Conservation (phyloP, 2,113 vertebrate genomes). For the Callopanchax toddi region DNA sequence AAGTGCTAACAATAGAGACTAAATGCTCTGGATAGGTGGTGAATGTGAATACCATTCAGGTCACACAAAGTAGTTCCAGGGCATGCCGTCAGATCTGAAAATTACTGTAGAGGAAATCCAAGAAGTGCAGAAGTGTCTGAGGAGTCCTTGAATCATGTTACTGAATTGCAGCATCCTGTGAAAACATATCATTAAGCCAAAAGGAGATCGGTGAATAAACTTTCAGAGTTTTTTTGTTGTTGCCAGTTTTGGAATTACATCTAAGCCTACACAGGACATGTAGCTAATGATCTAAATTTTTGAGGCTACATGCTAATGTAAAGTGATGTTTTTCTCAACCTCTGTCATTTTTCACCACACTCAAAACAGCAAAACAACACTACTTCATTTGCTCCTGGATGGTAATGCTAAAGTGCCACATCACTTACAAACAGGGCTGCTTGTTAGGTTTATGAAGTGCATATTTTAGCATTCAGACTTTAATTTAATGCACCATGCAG, state of each 20-base stretch:
- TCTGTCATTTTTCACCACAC: slow-evolving; percentile 32
- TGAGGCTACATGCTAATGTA: slow-evolving; percentile 42
- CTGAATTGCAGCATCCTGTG: too few relatives aligned
- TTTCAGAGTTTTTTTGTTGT: too few relatives aligned
- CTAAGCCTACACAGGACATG: too few relatives aligned
- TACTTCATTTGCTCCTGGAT: slow-evolving; percentile 30
- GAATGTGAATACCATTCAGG: slow-evolving; percentile 42
- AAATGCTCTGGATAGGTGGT: slow-evolving; percentile 37
- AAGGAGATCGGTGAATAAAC: too few relatives aligned
- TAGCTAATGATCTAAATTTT: slow-evolving; percentile 49
- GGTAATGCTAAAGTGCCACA: slow-evolving; percentile 36
- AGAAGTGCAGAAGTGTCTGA: slow-evolving; percentile 3
- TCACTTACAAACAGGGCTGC: slow-evolving; percentile 37
- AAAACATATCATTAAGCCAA: neutral
- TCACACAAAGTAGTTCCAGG: slow-evolving; percentile 13
- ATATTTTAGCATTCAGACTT: slow-evolving; percentile 34
- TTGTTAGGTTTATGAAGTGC: slow-evolving; percentile 46
- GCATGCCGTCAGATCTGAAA: slow-evolving; percentile 10
- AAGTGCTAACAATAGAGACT: slow-evolving; percentile 57
- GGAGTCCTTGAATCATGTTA: neutral
- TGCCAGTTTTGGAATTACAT: too few relatives aligned
- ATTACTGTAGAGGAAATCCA: slow-evolving; percentile 8
- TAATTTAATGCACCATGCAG: slow-evolving; percentile 46
- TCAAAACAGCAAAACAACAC: slow-evolving; percentile 46
- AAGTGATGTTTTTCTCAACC: slow-evolving; percentile 38